phyloP scores from a whole-genome alignment of 2,797 vertebrate species.

The Parauchenoglanis punctatus region DNA sequence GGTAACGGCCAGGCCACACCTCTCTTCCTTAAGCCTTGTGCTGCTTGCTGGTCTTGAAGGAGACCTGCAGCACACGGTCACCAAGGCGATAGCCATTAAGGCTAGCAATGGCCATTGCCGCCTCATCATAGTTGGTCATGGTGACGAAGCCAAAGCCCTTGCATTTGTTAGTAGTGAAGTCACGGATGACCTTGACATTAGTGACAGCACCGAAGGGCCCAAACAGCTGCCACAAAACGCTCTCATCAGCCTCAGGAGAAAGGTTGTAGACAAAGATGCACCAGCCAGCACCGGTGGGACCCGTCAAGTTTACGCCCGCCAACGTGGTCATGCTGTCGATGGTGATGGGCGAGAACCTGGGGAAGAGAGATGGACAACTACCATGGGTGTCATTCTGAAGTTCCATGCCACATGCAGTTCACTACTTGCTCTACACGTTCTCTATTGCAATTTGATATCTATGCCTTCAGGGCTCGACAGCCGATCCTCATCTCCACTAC shows the following conservation, averaged over 20 bases:
- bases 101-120: constrained; percentile 96
- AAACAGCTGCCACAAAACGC: constrained; percentile 98
- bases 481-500: constrained; percentile 70
- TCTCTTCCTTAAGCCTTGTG: constrained; percentile 89
- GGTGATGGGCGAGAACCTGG: constrained; percentile 97
- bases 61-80: constrained; percentile 95
- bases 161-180: constrained; percentile 99
- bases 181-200: constrained; percentile 97
- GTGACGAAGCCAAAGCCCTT: constrained; percentile 98
- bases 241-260: constrained; percentile 93
- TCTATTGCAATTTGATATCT: neutral
- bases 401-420: constrained; percentile 68
- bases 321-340: constrained; percentile 96
- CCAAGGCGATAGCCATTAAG: constrained; percentile 96
- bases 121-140: constrained; percentile 99
- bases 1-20: constrained; percentile 57
- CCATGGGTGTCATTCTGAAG: constrained; percentile 96
- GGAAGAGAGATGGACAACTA: constrained; percentile 93
- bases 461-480: constrained; percentile 53
- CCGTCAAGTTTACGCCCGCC: constrained; percentile 88
- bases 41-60: constrained; percentile 99
- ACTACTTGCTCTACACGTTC: constrained; percentile 55
- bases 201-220: constrained; percentile 96
- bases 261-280: constrained; percentile 99
- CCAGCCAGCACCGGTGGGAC: constrained; percentile 89